Base-by-base conservation (phyloP, 2,113 vertebrate genomes). In the Neomonachus schauinslandi region DNA sequence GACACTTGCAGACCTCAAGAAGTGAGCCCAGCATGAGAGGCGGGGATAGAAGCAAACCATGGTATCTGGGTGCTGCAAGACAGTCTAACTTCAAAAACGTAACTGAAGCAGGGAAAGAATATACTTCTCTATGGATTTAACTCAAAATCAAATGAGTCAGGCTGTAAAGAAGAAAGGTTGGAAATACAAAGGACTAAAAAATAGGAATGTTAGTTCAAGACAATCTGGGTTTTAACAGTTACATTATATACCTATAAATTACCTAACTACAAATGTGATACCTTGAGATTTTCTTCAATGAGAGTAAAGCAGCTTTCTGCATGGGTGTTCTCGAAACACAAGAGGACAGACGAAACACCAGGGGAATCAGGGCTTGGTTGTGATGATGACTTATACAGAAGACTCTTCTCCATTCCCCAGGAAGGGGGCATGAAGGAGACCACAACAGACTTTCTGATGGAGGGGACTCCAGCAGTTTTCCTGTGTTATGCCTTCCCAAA, bases 161-260 rank as follows among this genome's bases (percentile, higher is more conserved):
- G 22, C 46, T 65, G 46, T 46, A 46, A 82, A 94, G n/a, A 79
- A 83, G 65, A 87, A 77, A n/a, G 18, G 51, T 21, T 92, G 28
- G 16, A 81, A 92, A 71, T 82, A 86, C n/a, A 94, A 95, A 89
- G 53, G 7, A 91, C 92, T 67, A 2, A 87, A 81, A 77, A 81
- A 65, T 49, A 42, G 79, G 21, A 94, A 77, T 39, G 8, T 28
- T 69, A 69, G 69, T 91, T 94, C 61, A 94, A 87, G 53, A 80
- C 59, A 39, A n/a, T 42, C 59, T 79, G 53, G 55, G 59, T 84
- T 91, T 92, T 76, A 76, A 28, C 19, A 69, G 57, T 86, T 92
- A 67, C 18, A 53, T 24, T 53, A 19, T 39, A 22, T 19, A 46
- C 18, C n/a, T 69, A 76, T 65, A 46, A 94, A 63, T 76, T 14